phyloP scores from a whole-genome alignment of 2,888 invertebrate species.

The Agrotis segetum region DNA sequence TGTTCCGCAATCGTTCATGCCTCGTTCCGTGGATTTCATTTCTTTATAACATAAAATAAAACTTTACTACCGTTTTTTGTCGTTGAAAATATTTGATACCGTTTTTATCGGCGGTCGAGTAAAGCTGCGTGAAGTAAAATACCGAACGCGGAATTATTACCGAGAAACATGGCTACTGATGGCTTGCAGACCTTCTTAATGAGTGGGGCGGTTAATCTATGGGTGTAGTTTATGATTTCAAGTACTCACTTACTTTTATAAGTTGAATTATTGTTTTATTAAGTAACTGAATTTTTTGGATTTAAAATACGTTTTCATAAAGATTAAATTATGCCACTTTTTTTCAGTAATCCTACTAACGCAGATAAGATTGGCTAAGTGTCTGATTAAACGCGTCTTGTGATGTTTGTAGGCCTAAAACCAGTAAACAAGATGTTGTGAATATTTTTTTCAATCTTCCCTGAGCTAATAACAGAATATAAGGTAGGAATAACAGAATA shows the following conservation, averaged over 20 bases:
- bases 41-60: conserved; percentile 63
- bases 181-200: conserved; percentile 4
- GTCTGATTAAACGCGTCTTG: too few species aligned
- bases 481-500: not conserved
- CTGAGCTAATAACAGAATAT: too few species aligned
- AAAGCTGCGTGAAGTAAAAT: conserved; percentile 26
- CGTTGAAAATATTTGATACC: conserved; percentile 59
- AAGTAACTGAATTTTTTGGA: not conserved
- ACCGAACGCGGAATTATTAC: conserved; percentile 19
- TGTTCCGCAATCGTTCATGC: conserved; percentile 20
- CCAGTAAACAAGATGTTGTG: too few species aligned
- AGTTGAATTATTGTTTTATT: not conserved
- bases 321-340: too few species aligned
- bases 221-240: conserved; percentile 2
- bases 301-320: not conserved
- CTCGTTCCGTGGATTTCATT: conserved; percentile 49
- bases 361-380: too few species aligned
- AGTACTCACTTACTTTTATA: not conserved
- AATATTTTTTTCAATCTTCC: too few species aligned
- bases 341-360: too few species aligned
- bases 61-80: conserved; percentile 56
- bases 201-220: conserved; percentile 15
- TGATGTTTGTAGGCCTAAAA: too few species aligned
- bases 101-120: conserved; percentile 62
- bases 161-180: not conserved